A percentile compares a stretch with the other conserved stretches of the same genome.
Evolutionary conservation across 2,113 vertebrate species (phyloP).

Genomic region (Dissostichus mawsoni): DNA sequence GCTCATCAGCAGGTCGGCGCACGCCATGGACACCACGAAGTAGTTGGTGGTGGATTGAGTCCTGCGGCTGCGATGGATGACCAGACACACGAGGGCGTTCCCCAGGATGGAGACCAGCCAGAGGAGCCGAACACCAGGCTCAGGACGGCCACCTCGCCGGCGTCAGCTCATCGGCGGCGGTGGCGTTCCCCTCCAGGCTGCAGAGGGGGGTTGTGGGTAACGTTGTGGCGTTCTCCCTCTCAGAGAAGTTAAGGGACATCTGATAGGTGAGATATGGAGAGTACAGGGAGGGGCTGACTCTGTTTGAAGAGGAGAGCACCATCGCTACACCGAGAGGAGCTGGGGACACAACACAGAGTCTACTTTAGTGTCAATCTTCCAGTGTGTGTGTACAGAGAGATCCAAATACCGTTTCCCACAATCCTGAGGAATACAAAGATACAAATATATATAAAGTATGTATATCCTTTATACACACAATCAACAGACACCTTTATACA

Average conservation of each 20-base stretch:
- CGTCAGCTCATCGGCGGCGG: conserved; percentile 66
- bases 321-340: conserved; percentile 61
- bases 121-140: conserved; percentile 83
- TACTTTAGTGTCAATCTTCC: no score
- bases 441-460: no score
- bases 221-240: conserved; percentile 58
- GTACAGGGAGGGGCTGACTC: conserved; percentile 66
- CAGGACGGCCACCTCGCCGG: conserved; percentile 83
- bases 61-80: conserved; percentile 93
- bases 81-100: conserved; percentile 91
- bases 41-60: conserved; percentile 95
- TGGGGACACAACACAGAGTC: conserved; percentile 52
- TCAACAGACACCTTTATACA: no score
- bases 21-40: conserved; percentile 95
- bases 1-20: conserved; percentile 90
- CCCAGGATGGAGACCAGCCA: conserved; percentile 92
- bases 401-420: no score
- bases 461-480: no score
- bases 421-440: no score
- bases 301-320: conserved; percentile 83
- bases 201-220: conserved; percentile 55
- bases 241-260: conserved; percentile 83
- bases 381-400: no score
- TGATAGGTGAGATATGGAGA: conserved; percentile 70
- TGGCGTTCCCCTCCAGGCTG: conserved; percentile 72